Evolutionary conservation across 2,888 invertebrate genomes (phyloP).

Genomic region (Stictocephala bisonia): DNA sequence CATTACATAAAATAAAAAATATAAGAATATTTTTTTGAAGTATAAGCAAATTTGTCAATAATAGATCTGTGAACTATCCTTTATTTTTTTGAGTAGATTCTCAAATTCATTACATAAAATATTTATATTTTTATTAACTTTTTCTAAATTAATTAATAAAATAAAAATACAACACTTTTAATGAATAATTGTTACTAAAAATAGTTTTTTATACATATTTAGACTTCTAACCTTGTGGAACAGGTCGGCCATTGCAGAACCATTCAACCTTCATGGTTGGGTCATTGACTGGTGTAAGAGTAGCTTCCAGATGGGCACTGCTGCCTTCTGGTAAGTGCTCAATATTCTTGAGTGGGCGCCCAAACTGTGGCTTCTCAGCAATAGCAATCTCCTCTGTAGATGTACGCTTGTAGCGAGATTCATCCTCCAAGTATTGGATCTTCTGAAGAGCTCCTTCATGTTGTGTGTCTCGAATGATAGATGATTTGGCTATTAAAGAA

Average conservation of each 20-base stretch:
- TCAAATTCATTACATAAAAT: too few species aligned
- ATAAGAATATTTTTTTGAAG: too few species aligned
- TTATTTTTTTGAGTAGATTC: too few species aligned
- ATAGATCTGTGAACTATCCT: too few species aligned
- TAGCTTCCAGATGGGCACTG: conserved; percentile 92
- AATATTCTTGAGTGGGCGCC: conserved; percentile 85
- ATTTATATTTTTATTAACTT: too few species aligned
- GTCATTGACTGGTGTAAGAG: conserved; percentile 96
- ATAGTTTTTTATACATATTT: too few species aligned
- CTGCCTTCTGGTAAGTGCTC: conserved; percentile 87
- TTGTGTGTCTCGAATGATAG: conserved; percentile 89
- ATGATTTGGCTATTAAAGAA: conserved; percentile 75
- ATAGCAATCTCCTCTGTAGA: conserved; percentile 74
- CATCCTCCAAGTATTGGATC: conserved; percentile 91
- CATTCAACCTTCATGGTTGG: conserved; percentile 99
- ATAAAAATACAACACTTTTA: background rate
- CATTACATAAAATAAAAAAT: too few species aligned
- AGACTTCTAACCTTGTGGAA: conserved; percentile 79
- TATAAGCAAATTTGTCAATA: too few species aligned
- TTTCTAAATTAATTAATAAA: background rate
- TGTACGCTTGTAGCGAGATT: conserved; percentile 78
- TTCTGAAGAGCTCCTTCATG: conserved; percentile 93
- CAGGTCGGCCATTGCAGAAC: conserved; percentile 95
- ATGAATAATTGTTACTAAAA: background rate
- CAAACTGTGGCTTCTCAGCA: conserved; percentile 90